These are phyloP conservation scores for Parnassius glacialis DNA, from an alignment of 2,888 invertebrate species.

Conservation along the genomic window DNA sequence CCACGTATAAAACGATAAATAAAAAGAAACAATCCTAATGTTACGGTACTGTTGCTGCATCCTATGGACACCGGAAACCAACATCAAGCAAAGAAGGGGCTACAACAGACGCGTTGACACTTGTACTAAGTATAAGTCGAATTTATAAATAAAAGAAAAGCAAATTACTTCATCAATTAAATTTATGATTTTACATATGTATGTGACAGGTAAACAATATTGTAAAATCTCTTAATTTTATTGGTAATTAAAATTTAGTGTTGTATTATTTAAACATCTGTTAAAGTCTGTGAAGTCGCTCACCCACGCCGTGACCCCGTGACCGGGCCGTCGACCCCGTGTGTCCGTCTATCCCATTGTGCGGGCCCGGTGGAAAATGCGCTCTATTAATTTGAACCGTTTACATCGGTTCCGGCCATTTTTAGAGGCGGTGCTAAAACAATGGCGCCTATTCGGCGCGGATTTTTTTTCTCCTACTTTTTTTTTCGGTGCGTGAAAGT, in stretches of 20 bases:
- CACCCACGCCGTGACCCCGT: slow-evolving; percentile 56
- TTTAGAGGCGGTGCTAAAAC: slow-evolving; percentile 50
- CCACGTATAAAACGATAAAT: too few relatives aligned
- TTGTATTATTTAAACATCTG: slow-evolving; percentile 28
- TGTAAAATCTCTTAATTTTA: background rate
- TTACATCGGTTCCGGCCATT: slow-evolving; percentile 46
- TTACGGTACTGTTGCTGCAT: too few relatives aligned
- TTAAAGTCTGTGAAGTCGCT: slow-evolving; percentile 31
- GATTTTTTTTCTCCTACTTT: slow-evolving; percentile 27
- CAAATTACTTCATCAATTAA: too few relatives aligned
- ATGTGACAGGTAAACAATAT: background rate
- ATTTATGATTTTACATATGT: too few relatives aligned
- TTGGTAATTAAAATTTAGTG: too few relatives aligned
- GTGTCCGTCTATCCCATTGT: slow-evolving; percentile 40
- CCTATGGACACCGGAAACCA: too few relatives aligned
- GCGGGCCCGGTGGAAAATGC: slow-evolving; percentile 40
- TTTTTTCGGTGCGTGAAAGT: slow-evolving; percentile 27
- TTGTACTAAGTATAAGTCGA: too few relatives aligned
- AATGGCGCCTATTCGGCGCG: slow-evolving; percentile 40
- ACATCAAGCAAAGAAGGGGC: too few relatives aligned
- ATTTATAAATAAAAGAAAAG: too few relatives aligned
- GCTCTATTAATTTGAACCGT: slow-evolving; percentile 57
- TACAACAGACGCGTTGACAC: too few relatives aligned
- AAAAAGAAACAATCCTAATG: too few relatives aligned
- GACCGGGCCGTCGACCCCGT: slow-evolving; percentile 62